A percentile compares a stretch with the other conserved stretches of the same genome.
These are phyloP conservation scores for Tribolium madens DNA, from an alignment of 1,140 invertebrate genomes.

Conservation along the genomic window DNA sequence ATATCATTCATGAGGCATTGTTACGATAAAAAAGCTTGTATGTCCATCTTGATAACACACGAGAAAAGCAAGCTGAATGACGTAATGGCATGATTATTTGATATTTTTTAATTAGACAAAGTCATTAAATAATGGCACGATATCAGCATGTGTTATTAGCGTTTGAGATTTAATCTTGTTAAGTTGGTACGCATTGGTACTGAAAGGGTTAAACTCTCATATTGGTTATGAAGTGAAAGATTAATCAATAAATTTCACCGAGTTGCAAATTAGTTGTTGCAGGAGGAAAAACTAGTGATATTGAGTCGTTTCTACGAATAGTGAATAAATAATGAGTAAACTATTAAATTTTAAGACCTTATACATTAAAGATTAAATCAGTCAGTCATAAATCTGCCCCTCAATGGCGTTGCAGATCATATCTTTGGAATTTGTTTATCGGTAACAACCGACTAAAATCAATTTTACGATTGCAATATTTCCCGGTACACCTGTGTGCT, in stretches of 20 bases:
- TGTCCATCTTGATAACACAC: background rate
- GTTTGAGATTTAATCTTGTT: conserved; percentile 56
- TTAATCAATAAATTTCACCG: conserved; percentile 57
- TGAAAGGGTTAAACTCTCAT: conserved; percentile 53
- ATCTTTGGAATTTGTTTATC: conserved; percentile 61
- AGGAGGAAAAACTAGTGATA: background rate
- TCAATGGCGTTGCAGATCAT: conserved; percentile 58
- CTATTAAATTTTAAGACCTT: conserved; percentile 61
- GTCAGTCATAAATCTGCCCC: conserved; percentile 56
- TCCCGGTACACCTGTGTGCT: conserved; percentile 59
- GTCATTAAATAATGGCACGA: conserved; percentile 49
- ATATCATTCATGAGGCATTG: background rate
- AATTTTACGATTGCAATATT: conserved; percentile 58
- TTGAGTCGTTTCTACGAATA: conserved; percentile 10
- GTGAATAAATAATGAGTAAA: conserved; percentile 57
- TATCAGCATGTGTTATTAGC: conserved; percentile 55
- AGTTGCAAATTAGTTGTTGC: conserved; percentile 32
- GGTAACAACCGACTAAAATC: conserved; percentile 57
- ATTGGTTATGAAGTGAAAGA: conserved; percentile 52
- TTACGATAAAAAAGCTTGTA: background rate
- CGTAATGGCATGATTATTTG: conserved; percentile 27
- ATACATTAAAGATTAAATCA: conserved; percentile 61
- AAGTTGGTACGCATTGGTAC: conserved; percentile 56
- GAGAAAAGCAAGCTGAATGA: background rate
- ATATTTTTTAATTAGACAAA: conserved; percentile 45